Evolutionary conservation across 2,797 vertebrate species (phyloP).

Genomic region (Phrynocephalus guinanensis): DNA sequence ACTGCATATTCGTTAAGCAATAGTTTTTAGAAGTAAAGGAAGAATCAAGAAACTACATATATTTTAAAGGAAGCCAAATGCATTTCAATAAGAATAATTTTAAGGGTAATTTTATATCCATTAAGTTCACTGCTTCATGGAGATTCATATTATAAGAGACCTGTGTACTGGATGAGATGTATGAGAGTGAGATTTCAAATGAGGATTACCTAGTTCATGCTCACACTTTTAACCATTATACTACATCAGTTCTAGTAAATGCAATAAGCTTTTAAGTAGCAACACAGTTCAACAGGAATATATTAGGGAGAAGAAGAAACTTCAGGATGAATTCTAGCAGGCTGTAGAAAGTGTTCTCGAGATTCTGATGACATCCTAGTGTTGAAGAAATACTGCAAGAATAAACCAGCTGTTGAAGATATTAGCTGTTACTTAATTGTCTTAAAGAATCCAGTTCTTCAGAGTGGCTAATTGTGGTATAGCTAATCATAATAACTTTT

Average conservation of each 20-base stretch:
- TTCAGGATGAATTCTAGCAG: no score
- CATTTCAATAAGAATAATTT: neutral
- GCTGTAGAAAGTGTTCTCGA: neutral
- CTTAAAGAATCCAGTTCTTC: slow-evolving; percentile 38
- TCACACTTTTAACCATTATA: neutral
- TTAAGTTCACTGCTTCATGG: neutral
- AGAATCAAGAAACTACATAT: neutral
- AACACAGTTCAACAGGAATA: neutral
- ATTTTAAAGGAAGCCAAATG: neutral
- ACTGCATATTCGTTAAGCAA: neutral
- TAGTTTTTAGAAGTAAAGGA: neutral
- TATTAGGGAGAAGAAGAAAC: neutral
- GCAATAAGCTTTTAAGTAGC: neutral
- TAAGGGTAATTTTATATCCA: neutral
- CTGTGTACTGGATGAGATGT: neutral
- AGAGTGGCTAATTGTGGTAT: slow-evolving; percentile 53
- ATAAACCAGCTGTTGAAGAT: neutral
- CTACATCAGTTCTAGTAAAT: neutral
- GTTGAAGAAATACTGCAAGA: neutral
- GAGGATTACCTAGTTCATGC: neutral
- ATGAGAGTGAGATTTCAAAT: neutral
- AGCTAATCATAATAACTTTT: slow-evolving; percentile 42
- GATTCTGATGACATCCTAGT: neutral
- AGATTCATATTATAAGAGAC: no score
- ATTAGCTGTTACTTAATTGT: slow-evolving; percentile 5